A percentile compares a stretch with the other conserved stretches of the same genome.
These are phyloP conservation scores for Anguilla anguilla DNA, from an alignment of 2,797 vertebrate genomes.

Conservation along the genomic window DNA sequence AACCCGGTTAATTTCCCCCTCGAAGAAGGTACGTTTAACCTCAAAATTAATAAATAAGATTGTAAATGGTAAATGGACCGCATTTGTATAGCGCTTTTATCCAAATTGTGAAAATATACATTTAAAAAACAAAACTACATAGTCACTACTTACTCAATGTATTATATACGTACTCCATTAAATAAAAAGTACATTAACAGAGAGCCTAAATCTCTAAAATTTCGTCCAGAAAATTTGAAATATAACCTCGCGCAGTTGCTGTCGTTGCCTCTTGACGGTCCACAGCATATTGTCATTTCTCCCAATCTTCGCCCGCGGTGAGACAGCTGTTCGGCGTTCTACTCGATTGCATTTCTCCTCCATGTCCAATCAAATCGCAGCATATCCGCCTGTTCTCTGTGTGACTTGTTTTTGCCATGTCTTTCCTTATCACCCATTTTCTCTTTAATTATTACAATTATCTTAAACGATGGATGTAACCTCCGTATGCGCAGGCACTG, in stretches of 20 bases:
- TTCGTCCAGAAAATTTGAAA: background rate
- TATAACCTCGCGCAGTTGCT: conserved; percentile 28
- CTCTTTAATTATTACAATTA: background rate
- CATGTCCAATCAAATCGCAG: conserved; percentile 22
- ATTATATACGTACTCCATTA: too few species aligned
- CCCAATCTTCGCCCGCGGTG: conserved; percentile 53
- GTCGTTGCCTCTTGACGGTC: conserved; percentile 37
- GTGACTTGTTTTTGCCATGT: conserved; percentile 9
- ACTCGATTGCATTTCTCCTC: conserved; percentile 36
- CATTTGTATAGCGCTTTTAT: too few species aligned
- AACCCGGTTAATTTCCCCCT: too few species aligned
- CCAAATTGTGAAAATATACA: too few species aligned
- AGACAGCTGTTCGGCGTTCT: conserved; percentile 59
- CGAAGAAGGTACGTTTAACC: too few species aligned
- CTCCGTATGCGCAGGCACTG: background rate
- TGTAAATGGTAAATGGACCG: too few species aligned
- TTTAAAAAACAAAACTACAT: too few species aligned
- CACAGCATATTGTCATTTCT: conserved; percentile 45
- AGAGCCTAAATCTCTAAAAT: background rate
- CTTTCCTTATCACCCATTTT: background rate
- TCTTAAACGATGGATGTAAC: background rate
- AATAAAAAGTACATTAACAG: background rate
- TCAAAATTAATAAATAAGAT: too few species aligned
- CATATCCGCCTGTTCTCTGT: background rate
- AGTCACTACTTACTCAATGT: too few species aligned